Conservation (phyloP, 2,888 invertebrate species). For the Spodoptera picta region DNA sequence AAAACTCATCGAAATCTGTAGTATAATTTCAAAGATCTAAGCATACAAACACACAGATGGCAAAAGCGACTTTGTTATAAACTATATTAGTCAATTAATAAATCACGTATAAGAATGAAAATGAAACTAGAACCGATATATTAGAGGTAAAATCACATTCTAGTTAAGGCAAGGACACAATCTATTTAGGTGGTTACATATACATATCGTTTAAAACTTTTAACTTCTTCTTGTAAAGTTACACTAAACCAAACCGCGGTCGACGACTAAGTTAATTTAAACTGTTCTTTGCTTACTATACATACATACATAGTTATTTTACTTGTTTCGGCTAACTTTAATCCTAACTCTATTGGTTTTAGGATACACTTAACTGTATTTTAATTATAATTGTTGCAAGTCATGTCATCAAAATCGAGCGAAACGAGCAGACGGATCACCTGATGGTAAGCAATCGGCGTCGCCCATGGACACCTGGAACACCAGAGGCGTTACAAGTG, state of each 20-base stretch:
- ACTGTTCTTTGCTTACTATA: constrained; percentile 46
- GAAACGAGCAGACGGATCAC: too few relatives aligned
- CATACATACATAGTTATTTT: constrained; percentile 54
- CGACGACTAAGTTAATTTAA: constrained; percentile 66
- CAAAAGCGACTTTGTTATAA: too few relatives aligned
- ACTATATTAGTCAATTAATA: too few relatives aligned
- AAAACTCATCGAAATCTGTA: too few relatives aligned
- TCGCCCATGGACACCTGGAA: too few relatives aligned
- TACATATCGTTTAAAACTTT: constrained; percentile 40
- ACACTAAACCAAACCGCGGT: constrained; percentile 42
- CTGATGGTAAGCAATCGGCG: too few relatives aligned
- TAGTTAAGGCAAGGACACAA: constrained; percentile 26
- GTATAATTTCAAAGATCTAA: too few relatives aligned
- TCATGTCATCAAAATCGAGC: too few relatives aligned
- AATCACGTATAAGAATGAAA: too few relatives aligned
- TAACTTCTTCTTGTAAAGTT: constrained; percentile 53
- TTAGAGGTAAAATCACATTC: background rate
- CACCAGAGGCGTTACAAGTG: too few relatives aligned
- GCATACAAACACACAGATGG: too few relatives aligned
- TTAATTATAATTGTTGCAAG: constrained; percentile 5
- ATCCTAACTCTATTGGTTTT: constrained; percentile 31
- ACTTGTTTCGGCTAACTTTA: constrained; percentile 45
- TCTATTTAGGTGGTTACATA: constrained; percentile 35
- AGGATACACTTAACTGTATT: constrained; percentile 32
- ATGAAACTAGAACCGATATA: too few relatives aligned